Percentiles rank a stretch among this genome's conserved stretches.
These are phyloP conservation scores for silkworm (Bombyx mori) DNA, from an alignment of 1,140 invertebrate species.

Conservation along the genomic window DNA sequence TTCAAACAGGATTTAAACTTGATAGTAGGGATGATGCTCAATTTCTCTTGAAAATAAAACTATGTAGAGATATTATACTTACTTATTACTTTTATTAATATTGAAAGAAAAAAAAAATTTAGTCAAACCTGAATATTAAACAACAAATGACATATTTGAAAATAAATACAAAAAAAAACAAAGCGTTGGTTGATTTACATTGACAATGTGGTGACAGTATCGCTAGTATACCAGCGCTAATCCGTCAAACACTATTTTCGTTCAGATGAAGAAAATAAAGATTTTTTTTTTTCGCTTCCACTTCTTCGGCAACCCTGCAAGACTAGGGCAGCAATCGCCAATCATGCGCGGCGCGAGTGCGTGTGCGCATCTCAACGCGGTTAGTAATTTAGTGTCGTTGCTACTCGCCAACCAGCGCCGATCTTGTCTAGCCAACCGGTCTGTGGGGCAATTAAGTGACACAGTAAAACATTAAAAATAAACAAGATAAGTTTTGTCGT, in stretches of 20 bases:
- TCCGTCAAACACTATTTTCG: background rate
- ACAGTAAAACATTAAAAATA: conserved; percentile 43
- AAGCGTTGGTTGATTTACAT: no score
- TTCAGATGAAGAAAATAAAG: background rate
- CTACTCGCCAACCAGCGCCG: conserved; percentile 46
- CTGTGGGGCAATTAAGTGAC: conserved; percentile 51
- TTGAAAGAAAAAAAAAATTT: no score
- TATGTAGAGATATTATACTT: no score
- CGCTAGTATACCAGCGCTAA: no score
- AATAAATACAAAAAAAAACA: no score
- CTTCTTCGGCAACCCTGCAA: background rate
- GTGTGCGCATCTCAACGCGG: conserved; percentile 34
- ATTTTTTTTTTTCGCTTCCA: background rate
- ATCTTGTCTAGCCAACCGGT: conserved; percentile 13
- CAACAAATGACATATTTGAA: no score
- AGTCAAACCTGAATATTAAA: no score
- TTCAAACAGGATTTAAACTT: no score
- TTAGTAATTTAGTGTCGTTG: conserved; percentile 59
- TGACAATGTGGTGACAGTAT: no score
- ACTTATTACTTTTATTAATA: no score
- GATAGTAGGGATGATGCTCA: no score
- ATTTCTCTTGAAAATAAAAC: no score
- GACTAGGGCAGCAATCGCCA: conserved; percentile 9
- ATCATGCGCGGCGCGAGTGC: conserved; percentile 27
- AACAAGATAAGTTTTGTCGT: background rate